Percentiles rank a stretch among this genome's conserved stretches.
Conservation (phyloP, 2,113 vertebrate species). For the Mormyrus iriodes region DNA sequence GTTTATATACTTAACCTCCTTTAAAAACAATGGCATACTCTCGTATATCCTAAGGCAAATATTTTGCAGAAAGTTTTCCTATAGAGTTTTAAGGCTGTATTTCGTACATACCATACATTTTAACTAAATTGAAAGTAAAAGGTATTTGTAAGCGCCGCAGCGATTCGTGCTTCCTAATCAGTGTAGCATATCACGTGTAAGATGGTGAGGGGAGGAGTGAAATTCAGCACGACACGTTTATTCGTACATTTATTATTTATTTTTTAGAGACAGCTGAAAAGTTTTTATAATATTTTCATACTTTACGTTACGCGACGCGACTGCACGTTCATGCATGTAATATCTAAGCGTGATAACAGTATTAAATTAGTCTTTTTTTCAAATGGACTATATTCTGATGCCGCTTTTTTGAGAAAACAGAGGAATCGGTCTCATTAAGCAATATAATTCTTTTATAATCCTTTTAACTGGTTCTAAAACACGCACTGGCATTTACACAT, state of each 20-base stretch:
- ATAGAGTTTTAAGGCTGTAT: background rate
- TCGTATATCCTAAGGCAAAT: background rate
- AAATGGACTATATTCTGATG: background rate
- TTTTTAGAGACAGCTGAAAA: background rate
- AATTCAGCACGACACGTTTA: background rate
- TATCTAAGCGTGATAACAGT: background rate
- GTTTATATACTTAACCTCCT: background rate
- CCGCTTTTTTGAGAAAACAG: background rate
- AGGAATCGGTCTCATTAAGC: background rate
- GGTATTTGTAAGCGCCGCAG: background rate
- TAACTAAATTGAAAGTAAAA: background rate
- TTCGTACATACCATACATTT: background rate
- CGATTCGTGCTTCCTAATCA: background rate
- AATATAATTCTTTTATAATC: background rate
- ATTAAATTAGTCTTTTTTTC: background rate
- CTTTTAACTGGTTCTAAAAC: background rate
- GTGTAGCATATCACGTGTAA: background rate
- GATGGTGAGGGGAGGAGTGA: background rate
- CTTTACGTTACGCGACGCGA: background rate
- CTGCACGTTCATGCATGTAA: background rate
- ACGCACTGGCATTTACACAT: background rate
- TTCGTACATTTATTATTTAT: background rate
- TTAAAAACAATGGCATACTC: background rate
- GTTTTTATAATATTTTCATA: background rate
- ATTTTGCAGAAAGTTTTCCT: background rate